phyloP scores from a whole-genome alignment of 2,888 invertebrate genomes.

The Bombylius discolor region DNA sequence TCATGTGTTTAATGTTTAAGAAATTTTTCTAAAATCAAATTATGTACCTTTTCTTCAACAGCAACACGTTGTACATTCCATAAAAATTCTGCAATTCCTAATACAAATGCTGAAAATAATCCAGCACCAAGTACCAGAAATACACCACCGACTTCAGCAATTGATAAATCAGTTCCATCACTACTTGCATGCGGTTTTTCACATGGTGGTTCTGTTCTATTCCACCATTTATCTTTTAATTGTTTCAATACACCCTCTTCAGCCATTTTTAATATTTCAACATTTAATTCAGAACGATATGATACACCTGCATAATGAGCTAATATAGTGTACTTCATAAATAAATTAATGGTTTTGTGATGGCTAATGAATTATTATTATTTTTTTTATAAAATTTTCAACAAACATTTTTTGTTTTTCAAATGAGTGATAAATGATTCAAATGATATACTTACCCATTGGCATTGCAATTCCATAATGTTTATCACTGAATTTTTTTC shows the following conservation, averaged over 20 bases:
- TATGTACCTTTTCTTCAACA: slow-evolving; percentile 55
- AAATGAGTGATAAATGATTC: neutral
- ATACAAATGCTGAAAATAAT: slow-evolving; percentile 53
- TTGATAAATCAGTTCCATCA: slow-evolving; percentile 25
- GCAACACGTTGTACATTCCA: slow-evolving; percentile 71
- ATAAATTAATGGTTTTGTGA: neutral
- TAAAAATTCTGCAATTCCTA: slow-evolving; percentile 73
- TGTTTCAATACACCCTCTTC: slow-evolving; percentile 71
- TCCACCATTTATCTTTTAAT: slow-evolving; percentile 90
- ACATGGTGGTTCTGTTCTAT: slow-evolving; percentile 43
- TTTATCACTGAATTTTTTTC: slow-evolving; percentile 72
- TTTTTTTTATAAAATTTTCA: neutral
- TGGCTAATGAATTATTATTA: neutral
- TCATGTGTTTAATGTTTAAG: neutral
- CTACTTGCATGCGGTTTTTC: slow-evolving; percentile 12
- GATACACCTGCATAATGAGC: slow-evolving; percentile 47
- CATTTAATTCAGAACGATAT: slow-evolving; percentile 67
- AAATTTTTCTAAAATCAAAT: neutral
- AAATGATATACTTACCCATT: slow-evolving; percentile 50
- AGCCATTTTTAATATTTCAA: slow-evolving; percentile 78
- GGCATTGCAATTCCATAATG: slow-evolving; percentile 90
- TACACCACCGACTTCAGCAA: slow-evolving; percentile 73
- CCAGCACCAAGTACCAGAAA: slow-evolving; percentile 73
- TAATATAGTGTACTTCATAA: too few relatives aligned
- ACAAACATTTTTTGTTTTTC: neutral